phyloP scores from a whole-genome alignment of 1,140 invertebrate species.

The Temnothorax nylanderi region DNA sequence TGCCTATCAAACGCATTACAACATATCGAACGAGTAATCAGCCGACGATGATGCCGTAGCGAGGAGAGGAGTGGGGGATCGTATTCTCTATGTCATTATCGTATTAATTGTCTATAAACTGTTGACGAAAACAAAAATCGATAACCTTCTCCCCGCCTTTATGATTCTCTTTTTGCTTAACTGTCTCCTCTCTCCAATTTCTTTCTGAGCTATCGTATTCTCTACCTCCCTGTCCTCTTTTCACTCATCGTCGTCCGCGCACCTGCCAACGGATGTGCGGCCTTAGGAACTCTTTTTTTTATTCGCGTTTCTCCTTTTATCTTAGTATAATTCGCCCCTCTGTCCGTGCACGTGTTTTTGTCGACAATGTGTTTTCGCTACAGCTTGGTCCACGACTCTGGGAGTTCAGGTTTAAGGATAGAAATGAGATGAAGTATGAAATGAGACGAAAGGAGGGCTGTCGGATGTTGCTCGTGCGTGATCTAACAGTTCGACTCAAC shows the following conservation, averaged over 20 bases:
- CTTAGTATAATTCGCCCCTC: conserved; percentile 39
- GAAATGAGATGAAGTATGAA: conserved; percentile 31
- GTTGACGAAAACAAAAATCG: conserved; percentile 29
- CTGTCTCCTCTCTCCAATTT: background rate
- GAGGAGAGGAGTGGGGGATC: conserved; percentile 30
- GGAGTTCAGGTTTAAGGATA: conserved; percentile 64
- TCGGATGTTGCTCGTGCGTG: background rate
- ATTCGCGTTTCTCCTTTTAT: conserved; percentile 44
- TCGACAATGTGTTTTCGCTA: conserved; percentile 62
- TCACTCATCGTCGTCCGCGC: conserved; percentile 39
- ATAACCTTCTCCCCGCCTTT: conserved; percentile 14
- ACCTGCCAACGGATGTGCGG: conserved; percentile 28
- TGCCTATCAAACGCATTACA: background rate
- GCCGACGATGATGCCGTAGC: conserved; percentile 38
- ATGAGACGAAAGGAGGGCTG: background rate
- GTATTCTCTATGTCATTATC: conserved; percentile 13
- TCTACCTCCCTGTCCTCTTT: conserved; percentile 23
- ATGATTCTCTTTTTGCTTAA: conserved; percentile 21
- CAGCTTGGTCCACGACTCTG: conserved; percentile 79
- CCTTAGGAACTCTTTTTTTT: conserved; percentile 61
- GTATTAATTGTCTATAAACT: conserved; percentile 49
- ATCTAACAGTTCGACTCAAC: background rate
- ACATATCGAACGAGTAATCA: conserved; percentile 39
- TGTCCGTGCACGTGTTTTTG: conserved; percentile 65
- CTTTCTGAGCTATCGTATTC: conserved; percentile 10